A percentile compares a stretch with the other conserved stretches of the same genome.
Conservation (phyloP, 2,888 invertebrate genomes). For the Phortica magna region DNA sequence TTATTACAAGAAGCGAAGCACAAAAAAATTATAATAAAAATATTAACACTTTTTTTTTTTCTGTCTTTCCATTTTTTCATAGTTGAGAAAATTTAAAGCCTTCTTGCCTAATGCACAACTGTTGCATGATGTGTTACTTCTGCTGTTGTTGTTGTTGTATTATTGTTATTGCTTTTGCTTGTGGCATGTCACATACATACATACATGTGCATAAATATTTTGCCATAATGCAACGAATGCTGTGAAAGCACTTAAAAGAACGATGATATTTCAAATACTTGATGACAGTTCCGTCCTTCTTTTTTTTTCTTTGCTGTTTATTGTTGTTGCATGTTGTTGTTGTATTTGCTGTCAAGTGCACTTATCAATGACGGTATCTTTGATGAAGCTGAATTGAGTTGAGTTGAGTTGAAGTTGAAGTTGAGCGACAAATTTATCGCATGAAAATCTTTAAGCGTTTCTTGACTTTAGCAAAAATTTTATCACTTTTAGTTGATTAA, state of each 20-base stretch:
- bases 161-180: not conserved
- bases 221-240: not conserved
- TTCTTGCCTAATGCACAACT: not conserved
- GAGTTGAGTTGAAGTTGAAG: not conserved
- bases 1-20: slow-evolving; percentile 30
- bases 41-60: not conserved
- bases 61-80: no score
- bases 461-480: no score
- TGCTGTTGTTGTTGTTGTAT: not conserved
- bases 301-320: not conserved
- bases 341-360: slow-evolving; percentile 3
- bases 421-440: not conserved
- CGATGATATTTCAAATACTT: slow-evolving; percentile 19
- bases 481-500: no score
- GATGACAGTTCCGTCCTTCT: slow-evolving; percentile 14
- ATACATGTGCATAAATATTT: slow-evolving; percentile 13
- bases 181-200: slow-evolving; percentile 16
- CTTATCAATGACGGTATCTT: not conserved
- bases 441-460: no score
- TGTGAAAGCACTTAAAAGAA: slow-evolving; percentile 9
- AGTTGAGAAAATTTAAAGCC: not conserved
- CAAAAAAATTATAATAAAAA: not conserved
- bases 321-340: not conserved
- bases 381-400: not conserved
- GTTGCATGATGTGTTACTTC: not conserved